Conservation (phyloP, 1,140 invertebrate genomes). For the Macrocentrus cingulum region DNA sequence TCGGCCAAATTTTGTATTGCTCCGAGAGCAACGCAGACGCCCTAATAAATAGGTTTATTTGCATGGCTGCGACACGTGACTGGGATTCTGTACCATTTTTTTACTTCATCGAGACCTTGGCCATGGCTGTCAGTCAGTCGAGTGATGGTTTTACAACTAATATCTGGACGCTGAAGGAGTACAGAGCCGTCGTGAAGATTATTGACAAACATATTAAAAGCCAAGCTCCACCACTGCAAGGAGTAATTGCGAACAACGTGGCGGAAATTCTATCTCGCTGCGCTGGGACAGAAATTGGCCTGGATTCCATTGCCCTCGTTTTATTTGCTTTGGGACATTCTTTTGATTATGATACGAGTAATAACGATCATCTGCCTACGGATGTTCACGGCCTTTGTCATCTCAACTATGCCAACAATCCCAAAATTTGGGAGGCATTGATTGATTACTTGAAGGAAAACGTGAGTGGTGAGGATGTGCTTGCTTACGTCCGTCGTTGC, state of each 20-base stretch:
- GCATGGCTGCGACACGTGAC: slow-evolving; percentile 25
- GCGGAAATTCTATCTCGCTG: slow-evolving; percentile 29
- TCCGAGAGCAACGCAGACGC: slow-evolving; percentile 13
- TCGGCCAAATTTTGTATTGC: slow-evolving; percentile 32
- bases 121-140: slow-evolving; percentile 9
- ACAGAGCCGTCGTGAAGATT: slow-evolving; percentile 1
- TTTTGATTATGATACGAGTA: too few relatives aligned
- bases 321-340: too few relatives aligned
- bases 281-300: neutral
- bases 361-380: too few relatives aligned
- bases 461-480: too few relatives aligned
- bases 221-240: slow-evolving; percentile 34
- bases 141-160: slow-evolving; percentile 1
- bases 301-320: slow-evolving; percentile 1
- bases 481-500: too few relatives aligned
- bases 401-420: too few relatives aligned
- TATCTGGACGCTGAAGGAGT: slow-evolving; percentile 25
- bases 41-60: slow-evolving; percentile 35
- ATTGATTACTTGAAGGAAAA: too few relatives aligned
- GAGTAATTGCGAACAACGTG: slow-evolving; percentile 35
- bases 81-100: slow-evolving; percentile 52
- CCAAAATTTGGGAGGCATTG: too few relatives aligned
- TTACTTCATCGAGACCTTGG: slow-evolving; percentile 39
- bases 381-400: too few relatives aligned
- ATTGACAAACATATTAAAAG: slow-evolving; percentile 35